A percentile compares a stretch with the other conserved stretches of the same genome.
Conservation (phyloP, 2,888 invertebrate species). For the Gonocerus acuteangulatus region DNA sequence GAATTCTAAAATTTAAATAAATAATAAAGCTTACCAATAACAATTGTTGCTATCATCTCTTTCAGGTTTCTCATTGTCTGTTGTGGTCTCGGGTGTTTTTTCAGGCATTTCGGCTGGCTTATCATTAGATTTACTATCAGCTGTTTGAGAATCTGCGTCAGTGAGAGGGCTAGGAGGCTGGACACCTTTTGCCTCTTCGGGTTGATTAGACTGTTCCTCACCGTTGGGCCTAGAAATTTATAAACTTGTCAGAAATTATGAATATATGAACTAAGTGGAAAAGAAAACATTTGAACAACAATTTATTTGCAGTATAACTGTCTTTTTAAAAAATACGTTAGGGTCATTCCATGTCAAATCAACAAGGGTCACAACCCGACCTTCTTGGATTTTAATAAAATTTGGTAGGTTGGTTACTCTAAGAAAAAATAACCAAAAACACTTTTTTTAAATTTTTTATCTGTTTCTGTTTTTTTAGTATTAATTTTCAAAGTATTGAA, state of each 20-base stretch:
- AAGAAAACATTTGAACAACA: background rate
- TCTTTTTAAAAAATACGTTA: no score
- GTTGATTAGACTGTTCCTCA: slow-evolving; percentile 9
- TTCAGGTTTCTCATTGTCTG: slow-evolving; percentile 34
- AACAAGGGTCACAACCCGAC: no score
- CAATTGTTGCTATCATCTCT: slow-evolving; percentile 42
- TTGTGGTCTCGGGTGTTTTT: slow-evolving; percentile 5
- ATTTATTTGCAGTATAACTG: no score
- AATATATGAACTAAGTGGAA: no score
- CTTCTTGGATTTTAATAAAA: no score
- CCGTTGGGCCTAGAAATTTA: slow-evolving; percentile 13
- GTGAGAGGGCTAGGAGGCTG: slow-evolving; percentile 32
- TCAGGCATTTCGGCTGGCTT: slow-evolving; percentile 24
- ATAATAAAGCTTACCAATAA: slow-evolving; percentile 43
- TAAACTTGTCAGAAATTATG: background rate
- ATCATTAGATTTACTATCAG: slow-evolving; percentile 25
- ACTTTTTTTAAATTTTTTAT: no score
- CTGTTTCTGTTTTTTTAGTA: no score
- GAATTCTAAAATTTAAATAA: no score
- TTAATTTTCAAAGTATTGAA: no score
- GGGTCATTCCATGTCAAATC: no score
- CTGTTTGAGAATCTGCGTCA: slow-evolving; percentile 28
- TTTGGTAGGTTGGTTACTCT: no score
- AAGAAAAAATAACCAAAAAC: no score
- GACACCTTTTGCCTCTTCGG: slow-evolving; percentile 29